Evolutionary conservation across 2,888 invertebrate species (phyloP), one percentile per base, ranked within the genome.

Genomic region (Gastrophysa polygoni): DNA sequence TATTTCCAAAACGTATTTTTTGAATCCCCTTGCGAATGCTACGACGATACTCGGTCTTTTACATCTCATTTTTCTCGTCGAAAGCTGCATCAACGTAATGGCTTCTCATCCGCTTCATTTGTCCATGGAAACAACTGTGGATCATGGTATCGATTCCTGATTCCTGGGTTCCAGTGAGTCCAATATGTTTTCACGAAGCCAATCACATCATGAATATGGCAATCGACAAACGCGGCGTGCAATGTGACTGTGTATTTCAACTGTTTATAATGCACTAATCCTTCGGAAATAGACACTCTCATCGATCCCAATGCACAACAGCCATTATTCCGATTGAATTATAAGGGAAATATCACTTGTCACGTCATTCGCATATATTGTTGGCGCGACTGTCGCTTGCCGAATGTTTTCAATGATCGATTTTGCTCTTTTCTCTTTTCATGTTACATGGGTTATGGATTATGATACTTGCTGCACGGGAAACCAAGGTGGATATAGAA

Each of bases 311-410:
- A 48, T 48, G 46, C 44, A 47, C 56, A 17, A 54, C 59, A 54
- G 48, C 58, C 54, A 34, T 63, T 60, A 57, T 60, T 60, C 58
- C 49, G 64, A 64, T 64, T 57, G 49, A 61, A 64, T 64, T 64
- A 64, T 57, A 59, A 49, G 50, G 54, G 28, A 63, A 57, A 64
- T 61, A 64, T 57, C 59, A 57, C 52, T 61, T 61, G 60, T 60
- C 64, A 64, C 57, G 60, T 48, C 50, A 57, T 57, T 57, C 49
- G 11, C 60, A 60, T 50, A 32, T 50, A 21, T 58, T 58, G 46
- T n/a, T 46, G 46, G 46, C 18, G 18, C 20, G 5, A 46, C 21
- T 46, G 11, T 16, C 18, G n/a, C 7, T 18, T 11, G 18, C 18
- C 20, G 46, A 38, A 38, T 38, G 38, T 38, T 38, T 14, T 38